Conservation (phyloP, 1,140 invertebrate genomes). For the Sitophilus oryzae region DNA sequence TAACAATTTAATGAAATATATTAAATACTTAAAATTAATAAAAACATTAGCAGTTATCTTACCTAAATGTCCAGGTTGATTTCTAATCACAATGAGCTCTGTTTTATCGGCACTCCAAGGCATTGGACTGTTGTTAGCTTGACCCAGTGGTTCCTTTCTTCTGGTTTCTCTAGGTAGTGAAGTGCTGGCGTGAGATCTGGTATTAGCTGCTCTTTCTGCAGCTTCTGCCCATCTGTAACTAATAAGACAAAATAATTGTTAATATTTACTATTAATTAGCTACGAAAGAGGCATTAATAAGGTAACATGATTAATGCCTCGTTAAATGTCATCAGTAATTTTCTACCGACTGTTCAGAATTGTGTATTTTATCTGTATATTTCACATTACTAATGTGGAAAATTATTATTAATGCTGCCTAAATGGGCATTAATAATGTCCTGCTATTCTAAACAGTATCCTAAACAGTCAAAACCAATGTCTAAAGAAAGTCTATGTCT, state of each 20-base stretch:
- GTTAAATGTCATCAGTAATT: no score
- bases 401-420: no score
- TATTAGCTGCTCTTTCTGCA: constrained; percentile 58
- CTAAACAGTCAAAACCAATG: no score
- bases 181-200: constrained; percentile 51
- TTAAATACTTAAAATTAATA: neutral
- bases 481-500: no score
- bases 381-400: no score
- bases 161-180: constrained; percentile 70
- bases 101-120: constrained; percentile 32
- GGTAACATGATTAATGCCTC: neutral
- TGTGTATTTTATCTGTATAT: no score
- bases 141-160: constrained; percentile 76
- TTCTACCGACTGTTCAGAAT: no score
- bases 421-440: no score
- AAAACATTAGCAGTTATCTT: neutral
- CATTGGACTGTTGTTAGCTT: constrained; percentile 49
- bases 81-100: constrained; percentile 60
- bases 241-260: constrained; percentile 6
- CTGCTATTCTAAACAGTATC: no score
- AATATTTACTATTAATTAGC: neutral
- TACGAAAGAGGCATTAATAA: neutral
- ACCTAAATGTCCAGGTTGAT: constrained; percentile 62
- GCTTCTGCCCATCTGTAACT: constrained; percentile 73
- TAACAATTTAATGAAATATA: neutral